Percentiles rank a stretch among this genome's conserved stretches.
phyloP scores from a whole-genome alignment of 1,140 invertebrate genomes.

The Pentalonia nigronervosa region DNA sequence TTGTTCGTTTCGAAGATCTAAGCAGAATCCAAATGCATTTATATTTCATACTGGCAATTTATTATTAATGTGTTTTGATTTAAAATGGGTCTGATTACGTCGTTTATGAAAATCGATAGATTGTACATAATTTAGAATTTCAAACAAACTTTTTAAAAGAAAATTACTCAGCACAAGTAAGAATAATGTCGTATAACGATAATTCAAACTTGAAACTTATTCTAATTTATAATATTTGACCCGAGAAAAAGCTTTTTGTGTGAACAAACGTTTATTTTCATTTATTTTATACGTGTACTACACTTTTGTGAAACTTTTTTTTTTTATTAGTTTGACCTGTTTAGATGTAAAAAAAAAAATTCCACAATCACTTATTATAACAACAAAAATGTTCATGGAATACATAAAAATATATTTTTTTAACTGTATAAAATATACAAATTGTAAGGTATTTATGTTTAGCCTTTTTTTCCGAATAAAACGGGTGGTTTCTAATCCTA shows the following conservation, averaged over 20 bases:
- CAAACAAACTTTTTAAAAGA: background rate
- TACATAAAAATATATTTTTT: conserved; percentile 6
- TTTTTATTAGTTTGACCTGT: conserved; percentile 27
- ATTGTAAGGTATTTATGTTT: background rate
- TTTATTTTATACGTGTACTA: background rate
- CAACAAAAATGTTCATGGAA: background rate
- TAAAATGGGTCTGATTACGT: background rate
- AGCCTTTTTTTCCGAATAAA: background rate
- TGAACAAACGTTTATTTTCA: conserved; percentile 25
- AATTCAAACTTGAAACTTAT: background rate
- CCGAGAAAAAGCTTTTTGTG: background rate
- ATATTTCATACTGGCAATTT: background rate
- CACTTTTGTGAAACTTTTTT: background rate
- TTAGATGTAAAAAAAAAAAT: conserved; percentile 6
- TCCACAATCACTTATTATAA: background rate
- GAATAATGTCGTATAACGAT: background rate
- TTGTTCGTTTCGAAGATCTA: background rate
- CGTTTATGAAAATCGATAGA: background rate
- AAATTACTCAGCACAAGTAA: background rate
- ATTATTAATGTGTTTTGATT: background rate
- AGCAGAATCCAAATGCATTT: background rate
- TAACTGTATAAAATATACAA: background rate
- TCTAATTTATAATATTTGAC: background rate
- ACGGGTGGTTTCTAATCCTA: background rate
- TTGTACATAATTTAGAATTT: background rate